A percentile compares a stretch with the other conserved stretches of the same genome.
Evolutionary conservation across 2,113 vertebrate genomes (phyloP).

Genomic region (Centropus unirufus): DNA sequence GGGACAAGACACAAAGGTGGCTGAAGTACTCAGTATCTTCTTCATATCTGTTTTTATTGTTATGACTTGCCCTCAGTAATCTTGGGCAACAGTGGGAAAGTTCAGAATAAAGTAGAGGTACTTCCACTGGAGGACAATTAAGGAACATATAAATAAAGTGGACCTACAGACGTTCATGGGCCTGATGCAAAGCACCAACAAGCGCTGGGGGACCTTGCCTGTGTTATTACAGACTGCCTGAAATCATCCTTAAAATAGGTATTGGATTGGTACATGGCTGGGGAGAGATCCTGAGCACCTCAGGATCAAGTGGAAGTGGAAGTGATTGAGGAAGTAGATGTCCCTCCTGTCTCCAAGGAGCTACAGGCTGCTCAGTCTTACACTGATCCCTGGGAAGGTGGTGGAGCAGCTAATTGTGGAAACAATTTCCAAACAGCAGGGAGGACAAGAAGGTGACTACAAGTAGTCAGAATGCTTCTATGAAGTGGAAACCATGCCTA

Average conservation of each 20-base stretch:
- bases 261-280: neutral
- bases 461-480: neutral
- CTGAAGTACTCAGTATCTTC: neutral
- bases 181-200: neutral
- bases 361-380: neutral
- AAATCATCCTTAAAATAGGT: neutral
- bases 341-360: neutral
- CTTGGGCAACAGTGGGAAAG: neutral
- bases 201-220: neutral
- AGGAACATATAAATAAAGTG: neutral
- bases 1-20: neutral
- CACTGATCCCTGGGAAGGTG: neutral
- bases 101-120: neutral
- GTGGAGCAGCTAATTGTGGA: neutral
- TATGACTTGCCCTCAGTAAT: neutral
- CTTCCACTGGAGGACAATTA: neutral
- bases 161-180: neutral
- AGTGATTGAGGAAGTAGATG: neutral
- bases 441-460: neutral
- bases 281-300: neutral
- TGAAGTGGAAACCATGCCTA: rapidly evolving
- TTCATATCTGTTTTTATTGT: neutral
- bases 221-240: neutral
- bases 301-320: neutral
- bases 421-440: neutral